A percentile compares a stretch with the other conserved stretches of the same genome.
These are phyloP conservation scores for Hippocampus abdominalis DNA, from an alignment of 2,113 vertebrate species.

Conservation along the genomic window DNA sequence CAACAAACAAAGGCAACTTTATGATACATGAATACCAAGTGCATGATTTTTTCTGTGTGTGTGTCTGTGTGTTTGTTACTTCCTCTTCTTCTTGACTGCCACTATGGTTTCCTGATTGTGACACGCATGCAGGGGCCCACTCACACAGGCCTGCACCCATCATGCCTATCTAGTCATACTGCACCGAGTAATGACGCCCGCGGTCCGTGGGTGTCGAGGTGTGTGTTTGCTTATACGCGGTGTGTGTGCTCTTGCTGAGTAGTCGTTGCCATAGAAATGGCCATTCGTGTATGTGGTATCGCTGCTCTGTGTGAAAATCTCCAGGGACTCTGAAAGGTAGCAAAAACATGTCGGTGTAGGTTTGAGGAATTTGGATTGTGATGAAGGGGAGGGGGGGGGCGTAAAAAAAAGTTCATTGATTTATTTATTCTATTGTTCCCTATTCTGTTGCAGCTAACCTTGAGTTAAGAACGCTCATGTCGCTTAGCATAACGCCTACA, in stretches of 20 bases:
- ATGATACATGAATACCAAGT: neutral
- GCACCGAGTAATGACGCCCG: neutral
- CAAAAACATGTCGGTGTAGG: neutral
- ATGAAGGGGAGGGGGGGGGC: neutral
- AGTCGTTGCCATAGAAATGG: constrained; percentile 61
- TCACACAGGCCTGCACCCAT: constrained; percentile 2
- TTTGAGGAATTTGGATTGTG: neutral
- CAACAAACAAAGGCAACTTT: neutral
- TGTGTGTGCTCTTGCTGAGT: constrained; percentile 35
- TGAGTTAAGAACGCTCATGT: neutral
- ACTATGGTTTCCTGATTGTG: constrained; percentile 26
- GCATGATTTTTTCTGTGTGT: neutral
- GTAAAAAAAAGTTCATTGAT: too few relatives aligned
- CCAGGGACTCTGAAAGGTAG: constrained; percentile 13
- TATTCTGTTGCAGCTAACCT: neutral
- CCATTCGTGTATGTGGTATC: constrained; percentile 26
- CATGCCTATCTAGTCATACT: neutral
- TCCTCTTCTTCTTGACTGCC: neutral
- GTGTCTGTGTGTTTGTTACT: constrained; percentile 15
- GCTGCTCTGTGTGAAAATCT: constrained; percentile 20
- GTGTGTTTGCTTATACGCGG: constrained; percentile 30
- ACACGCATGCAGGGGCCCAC: neutral
- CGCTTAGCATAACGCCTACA: neutral
- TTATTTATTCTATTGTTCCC: neutral
- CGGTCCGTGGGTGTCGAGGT: constrained; percentile 33